Evolutionary conservation across 2,113 vertebrate genomes (phyloP), one percentile per base, ranked within the genome.

Genomic region (Spizaetus ornatus): DNA sequence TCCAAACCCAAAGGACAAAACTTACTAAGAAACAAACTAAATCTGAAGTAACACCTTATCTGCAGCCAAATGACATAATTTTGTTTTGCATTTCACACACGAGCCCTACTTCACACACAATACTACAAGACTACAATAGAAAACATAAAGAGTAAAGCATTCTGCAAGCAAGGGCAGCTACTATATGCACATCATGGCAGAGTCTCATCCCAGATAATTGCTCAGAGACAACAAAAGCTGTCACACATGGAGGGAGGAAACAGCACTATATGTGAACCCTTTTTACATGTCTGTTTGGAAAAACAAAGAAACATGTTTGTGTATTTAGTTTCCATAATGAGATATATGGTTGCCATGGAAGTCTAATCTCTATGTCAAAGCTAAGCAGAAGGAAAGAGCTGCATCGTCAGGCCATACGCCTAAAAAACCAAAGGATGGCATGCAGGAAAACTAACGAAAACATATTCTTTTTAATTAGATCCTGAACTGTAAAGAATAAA

Each of bases 311-410:
- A 85, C 67, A 50, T 80, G 82, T 88, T 86, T 87, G 78, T 79
- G 88, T 77, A 70, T 82, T 90, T 96, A 86, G 88, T 81, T 91
- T 95, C 88, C 88, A 82, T 86, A 90, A 95, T 66, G 82, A 95
- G 91, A 92, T 88, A 91, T 88, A 87, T 81, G 88, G 90, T 96
- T 97, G 92, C 92, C 92, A 95, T 91, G 90, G 92, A 81, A 96
- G 67, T 86, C 90, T 97, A 90, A 94, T 97, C 92, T 93, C 67
- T 66, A 15, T 82, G 88, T 82, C 79, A 94, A 77, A 94, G 94
- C 79, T 45, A 58, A 86, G 86, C 55, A 94, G 86, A 59, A 95
- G 65, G 47, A 36, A 77, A 50, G 72, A 92, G 63, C 80, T 70
- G 84, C 88, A 86, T 55, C 2, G 0, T 76, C 78, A 85, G 92